phyloP scores from a whole-genome alignment of 2,888 invertebrate species.

The Balanococcus diminutus region DNA sequence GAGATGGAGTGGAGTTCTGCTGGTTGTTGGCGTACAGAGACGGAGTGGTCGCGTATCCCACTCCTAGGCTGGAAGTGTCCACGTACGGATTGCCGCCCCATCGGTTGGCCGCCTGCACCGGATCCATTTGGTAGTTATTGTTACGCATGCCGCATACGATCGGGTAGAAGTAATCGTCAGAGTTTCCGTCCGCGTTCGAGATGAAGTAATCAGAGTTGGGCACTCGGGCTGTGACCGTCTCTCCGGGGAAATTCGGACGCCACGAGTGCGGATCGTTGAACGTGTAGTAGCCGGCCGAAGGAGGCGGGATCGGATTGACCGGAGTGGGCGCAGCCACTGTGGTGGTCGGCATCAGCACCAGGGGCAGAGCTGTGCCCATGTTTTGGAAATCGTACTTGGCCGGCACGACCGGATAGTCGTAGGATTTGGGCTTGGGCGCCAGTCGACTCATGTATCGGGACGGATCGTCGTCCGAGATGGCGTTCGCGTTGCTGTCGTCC shows the following conservation, averaged over 20 bases:
- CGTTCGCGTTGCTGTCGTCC: background rate
- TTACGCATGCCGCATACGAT: background rate
- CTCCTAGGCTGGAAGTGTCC: background rate
- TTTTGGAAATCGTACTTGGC: slow-evolving; percentile 1
- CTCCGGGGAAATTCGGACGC: background rate
- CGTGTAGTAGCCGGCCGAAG: background rate
- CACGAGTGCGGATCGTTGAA: background rate
- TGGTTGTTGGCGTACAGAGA: no score
- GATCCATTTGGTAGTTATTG: background rate
- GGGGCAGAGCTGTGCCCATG: background rate
- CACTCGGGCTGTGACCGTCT: background rate
- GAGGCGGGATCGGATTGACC: background rate
- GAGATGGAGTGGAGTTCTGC: background rate
- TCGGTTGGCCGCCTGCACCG: background rate
- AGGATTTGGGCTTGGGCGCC: background rate
- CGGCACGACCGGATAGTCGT: background rate
- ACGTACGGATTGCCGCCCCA: background rate
- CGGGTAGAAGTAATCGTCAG: background rate
- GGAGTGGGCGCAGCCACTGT: background rate
- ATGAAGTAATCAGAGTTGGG: background rate
- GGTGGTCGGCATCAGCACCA: background rate
- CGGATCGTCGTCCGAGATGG: background rate
- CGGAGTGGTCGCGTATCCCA: background rate
- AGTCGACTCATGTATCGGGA: background rate
- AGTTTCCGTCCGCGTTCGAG: background rate